Conservation (phyloP, 1,140 invertebrate species). For the Atta texana region DNA sequence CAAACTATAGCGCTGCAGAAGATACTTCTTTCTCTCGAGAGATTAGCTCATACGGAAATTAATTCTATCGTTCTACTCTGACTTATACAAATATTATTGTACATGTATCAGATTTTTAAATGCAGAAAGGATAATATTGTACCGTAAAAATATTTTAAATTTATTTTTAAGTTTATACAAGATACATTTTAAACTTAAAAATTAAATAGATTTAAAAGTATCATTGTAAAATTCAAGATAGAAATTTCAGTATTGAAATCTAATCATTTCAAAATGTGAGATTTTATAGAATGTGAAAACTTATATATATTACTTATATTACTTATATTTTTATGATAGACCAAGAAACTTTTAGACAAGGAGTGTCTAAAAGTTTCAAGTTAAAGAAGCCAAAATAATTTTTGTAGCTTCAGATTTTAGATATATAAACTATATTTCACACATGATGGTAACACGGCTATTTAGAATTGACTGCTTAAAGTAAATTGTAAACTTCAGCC, state of each 20-base stretch:
- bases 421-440: not conserved
- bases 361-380: not conserved
- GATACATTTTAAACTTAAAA: not conserved
- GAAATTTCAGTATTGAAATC: not conserved
- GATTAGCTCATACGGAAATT: slow-evolving; percentile 1
- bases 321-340: too few species aligned
- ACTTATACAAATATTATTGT: not conserved
- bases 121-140: not conserved
- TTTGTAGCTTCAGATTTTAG: not conserved
- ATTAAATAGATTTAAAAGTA: not conserved
- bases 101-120: not conserved
- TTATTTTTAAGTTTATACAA: not conserved
- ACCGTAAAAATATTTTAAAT: not conserved
- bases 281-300: not conserved
- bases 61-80: not conserved
- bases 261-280: not conserved
- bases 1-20: not conserved
- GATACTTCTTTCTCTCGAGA: not conserved
- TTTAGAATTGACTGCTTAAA: slow-evolving; percentile 48
- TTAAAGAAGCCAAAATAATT: slow-evolving; percentile 1
- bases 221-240: not conserved
- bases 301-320: too few species aligned
- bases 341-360: not conserved
- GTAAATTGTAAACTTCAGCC: slow-evolving; percentile 46
- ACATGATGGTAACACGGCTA: not conserved